Percentiles rank a stretch among this genome's conserved stretches.
Conservation (phyloP, 1,140 invertebrate species). For the Pachyrhynchus sulphureomaculatus region DNA sequence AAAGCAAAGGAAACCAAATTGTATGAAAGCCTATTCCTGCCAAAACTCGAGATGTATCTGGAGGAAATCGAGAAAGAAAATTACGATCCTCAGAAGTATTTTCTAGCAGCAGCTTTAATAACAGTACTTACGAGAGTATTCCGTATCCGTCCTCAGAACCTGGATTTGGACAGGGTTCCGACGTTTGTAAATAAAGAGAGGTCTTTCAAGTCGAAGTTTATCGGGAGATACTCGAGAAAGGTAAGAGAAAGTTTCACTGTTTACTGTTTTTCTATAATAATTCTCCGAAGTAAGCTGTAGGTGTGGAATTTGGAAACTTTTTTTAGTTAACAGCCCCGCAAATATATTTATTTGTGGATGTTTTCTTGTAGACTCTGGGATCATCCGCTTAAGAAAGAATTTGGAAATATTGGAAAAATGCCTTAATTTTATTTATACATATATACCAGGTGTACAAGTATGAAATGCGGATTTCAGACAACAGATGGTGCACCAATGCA, state of each 20-base stretch:
- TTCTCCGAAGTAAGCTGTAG: no score
- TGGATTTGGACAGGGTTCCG: constrained; percentile 66
- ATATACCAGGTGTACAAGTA: no score
- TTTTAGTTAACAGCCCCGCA: no score
- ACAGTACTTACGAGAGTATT: constrained; percentile 77
- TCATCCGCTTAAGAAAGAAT: no score
- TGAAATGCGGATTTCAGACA: no score
- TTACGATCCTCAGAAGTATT: constrained; percentile 65
- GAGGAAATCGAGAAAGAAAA: constrained; percentile 72
- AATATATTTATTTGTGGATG: no score
- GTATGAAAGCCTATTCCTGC: constrained; percentile 71
- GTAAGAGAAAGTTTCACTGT: constrained; percentile 28
- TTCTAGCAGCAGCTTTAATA: constrained; percentile 74
- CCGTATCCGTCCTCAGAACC: constrained; percentile 60
- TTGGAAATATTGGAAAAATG: no score
- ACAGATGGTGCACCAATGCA: no score
- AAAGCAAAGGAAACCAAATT: constrained; percentile 75
- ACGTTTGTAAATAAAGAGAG: constrained; percentile 85
- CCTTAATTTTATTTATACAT: no score
- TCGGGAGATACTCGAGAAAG: constrained; percentile 63
- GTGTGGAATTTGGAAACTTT: no score
- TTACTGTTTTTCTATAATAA: not conserved
- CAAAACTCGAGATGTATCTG: constrained; percentile 71
- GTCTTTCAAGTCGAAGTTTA: constrained; percentile 71
- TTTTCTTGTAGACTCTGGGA: no score